These are phyloP conservation scores for Zaprionus tsacasi DNA, from an alignment of 1,140 invertebrate species.

Conservation along the genomic window DNA sequence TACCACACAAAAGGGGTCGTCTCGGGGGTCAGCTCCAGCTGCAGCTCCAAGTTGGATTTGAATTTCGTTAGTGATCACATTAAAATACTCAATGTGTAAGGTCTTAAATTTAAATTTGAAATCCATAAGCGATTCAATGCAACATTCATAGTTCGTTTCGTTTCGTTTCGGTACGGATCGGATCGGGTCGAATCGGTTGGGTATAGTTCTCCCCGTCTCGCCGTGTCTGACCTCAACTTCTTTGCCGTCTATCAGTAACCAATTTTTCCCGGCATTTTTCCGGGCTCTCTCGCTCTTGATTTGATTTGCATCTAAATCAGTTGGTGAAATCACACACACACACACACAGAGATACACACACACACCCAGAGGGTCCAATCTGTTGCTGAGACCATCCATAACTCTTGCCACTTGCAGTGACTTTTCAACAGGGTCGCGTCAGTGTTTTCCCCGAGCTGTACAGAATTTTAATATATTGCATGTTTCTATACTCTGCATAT, in stretches of 20 bases:
- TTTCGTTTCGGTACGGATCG: no score
- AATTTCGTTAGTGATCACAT: conserved; percentile 75
- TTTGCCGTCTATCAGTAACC: conserved; percentile 26
- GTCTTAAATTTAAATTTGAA: conserved; percentile 83
- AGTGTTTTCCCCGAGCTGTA: conserved; percentile 35
- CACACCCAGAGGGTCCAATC: background rate
- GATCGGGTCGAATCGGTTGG: background rate
- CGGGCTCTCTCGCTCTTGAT: conserved; percentile 57
- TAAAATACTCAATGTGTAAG: conserved; percentile 83
- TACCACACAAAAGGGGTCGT: conserved; percentile 68
- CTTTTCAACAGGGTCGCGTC: conserved; percentile 58
- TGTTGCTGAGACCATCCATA: conserved; percentile 52
- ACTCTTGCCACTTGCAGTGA: conserved; percentile 64
- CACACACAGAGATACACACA: conserved; percentile 12
- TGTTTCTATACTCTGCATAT: conserved; percentile 5
- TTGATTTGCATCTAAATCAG: conserved; percentile 82
- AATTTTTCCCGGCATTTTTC: conserved; percentile 45
- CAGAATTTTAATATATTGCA: conserved; percentile 76
- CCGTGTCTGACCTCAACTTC: background rate
- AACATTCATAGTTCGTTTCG: conserved; percentile 77
- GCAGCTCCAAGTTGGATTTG: conserved; percentile 44
- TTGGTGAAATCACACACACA: conserved; percentile 57
- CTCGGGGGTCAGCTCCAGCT: conserved; percentile 53
- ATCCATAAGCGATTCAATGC: conserved; percentile 81
- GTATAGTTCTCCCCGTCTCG: background rate